phyloP scores from a whole-genome alignment of 92 coral and sea anemone species.

The Porites lobata region DNA sequence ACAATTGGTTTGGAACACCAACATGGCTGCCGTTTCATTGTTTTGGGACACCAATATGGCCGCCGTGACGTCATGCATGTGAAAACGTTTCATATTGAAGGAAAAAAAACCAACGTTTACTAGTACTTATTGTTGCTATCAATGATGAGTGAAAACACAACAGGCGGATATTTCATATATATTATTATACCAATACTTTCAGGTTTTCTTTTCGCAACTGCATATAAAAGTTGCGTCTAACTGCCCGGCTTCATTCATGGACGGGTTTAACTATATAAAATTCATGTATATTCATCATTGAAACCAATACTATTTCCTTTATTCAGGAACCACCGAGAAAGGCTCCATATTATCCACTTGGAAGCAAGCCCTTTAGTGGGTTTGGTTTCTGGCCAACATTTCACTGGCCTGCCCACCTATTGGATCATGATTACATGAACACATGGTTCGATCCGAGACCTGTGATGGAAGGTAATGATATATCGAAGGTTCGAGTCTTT shows the following conservation, averaged over 20 bases:
- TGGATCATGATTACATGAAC: slow-evolving; percentile 88
- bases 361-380: slow-evolving; percentile 60
- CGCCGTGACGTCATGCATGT: too few species aligned
- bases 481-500: too few species aligned
- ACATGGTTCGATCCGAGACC: slow-evolving; percentile 92
- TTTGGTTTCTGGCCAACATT: slow-evolving; percentile 71
- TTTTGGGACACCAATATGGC: too few species aligned
- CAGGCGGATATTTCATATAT: too few species aligned
- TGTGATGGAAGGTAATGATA: slow-evolving; percentile 85
- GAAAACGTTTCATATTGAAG: too few species aligned
- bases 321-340: slow-evolving; percentile 37
- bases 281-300: background rate
- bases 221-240: background rate
- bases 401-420: slow-evolving; percentile 65
- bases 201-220: background rate
- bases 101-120: too few species aligned
- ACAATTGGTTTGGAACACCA: too few species aligned
- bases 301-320: background rate
- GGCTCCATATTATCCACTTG: slow-evolving; percentile 40
- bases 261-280: background rate
- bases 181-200: too few species aligned
- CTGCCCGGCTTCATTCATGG: background rate
- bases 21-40: too few species aligned
- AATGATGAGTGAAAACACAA: too few species aligned
- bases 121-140: too few species aligned